Evolutionary conservation across 2,888 invertebrate genomes (phyloP), one percentile per base, ranked within the genome.

Genomic region (Phlogophora meticulosa): DNA sequence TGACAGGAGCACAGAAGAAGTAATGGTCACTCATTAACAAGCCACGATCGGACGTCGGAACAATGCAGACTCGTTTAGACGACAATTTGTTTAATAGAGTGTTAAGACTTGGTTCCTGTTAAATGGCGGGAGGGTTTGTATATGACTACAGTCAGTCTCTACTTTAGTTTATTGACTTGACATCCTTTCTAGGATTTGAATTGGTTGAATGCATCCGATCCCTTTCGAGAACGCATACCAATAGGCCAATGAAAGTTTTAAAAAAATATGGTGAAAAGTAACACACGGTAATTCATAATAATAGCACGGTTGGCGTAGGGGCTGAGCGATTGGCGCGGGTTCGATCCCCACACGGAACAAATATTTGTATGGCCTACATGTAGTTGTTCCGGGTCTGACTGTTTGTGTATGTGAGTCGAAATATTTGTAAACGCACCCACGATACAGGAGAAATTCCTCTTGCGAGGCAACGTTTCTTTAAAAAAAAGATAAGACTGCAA

Each of bases 11-110:
- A 66, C 75, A 76, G 75, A 82, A 81, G 81, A 85, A 80, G 71
- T 88, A 85, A 90, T 89, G 72, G 75, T 53, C 73, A 64, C 77
- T 85, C 83, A 88, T 89, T 88, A 87, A 79, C 73, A 52, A 53
- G 20, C 15, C 49, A 52, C 48, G 59, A 57, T 72, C 48, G 51
- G 61, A 65, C 40, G 67, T 70, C 56, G 43, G 53, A 71, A 81
- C 78, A 82, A 72, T 80, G 73, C 40, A 57, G 56, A 69, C 69
- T 78, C 84, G 72, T 83, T 87, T 82, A 73, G 70, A 59, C 68
- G 66, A 66, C 72, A 66, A 72, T 77, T 43, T 66, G 74, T 49
- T 69, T 82, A 81, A 84, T 85, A 66, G 71, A 65, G 74, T 76
- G 83, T 82, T 80, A 82, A 56, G 59, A 52, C 46, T 68, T 60